Evolutionary conservation across 2,113 vertebrate genomes (phyloP).

Genomic region (Equus quagga): DNA sequence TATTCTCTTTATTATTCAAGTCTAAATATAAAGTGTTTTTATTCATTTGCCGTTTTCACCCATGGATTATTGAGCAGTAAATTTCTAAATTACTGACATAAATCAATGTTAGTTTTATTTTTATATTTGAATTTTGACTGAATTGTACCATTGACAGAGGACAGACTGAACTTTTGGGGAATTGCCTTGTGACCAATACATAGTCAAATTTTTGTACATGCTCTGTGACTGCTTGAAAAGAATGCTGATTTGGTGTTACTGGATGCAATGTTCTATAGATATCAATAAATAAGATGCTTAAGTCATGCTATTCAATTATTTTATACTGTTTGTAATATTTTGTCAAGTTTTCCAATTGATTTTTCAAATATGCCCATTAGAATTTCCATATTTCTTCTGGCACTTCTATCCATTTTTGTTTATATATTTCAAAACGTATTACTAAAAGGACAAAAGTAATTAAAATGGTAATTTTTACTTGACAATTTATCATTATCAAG

Average conservation of each 20-base stretch:
- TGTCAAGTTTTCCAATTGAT: background rate
- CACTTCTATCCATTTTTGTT: background rate
- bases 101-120: background rate
- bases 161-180: background rate
- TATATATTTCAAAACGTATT: background rate
- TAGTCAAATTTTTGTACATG: background rate
- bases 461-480: background rate
- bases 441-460: background rate
- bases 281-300: too few species aligned
- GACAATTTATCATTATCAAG: background rate
- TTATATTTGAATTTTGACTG: background rate
- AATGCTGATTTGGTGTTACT: background rate
- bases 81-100: background rate
- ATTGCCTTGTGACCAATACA: background rate
- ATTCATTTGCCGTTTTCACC: background rate
- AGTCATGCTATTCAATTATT: background rate
- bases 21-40: background rate
- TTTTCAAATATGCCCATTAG: background rate
- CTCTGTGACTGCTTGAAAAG: background rate
- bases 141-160: background rate
- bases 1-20: background rate
- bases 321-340: conserved; percentile 12
- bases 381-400: background rate
- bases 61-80: background rate
- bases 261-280: too few species aligned